Conservation (phyloP, 2,113 vertebrate genomes). For the Ibidorhyncha struthersii region DNA sequence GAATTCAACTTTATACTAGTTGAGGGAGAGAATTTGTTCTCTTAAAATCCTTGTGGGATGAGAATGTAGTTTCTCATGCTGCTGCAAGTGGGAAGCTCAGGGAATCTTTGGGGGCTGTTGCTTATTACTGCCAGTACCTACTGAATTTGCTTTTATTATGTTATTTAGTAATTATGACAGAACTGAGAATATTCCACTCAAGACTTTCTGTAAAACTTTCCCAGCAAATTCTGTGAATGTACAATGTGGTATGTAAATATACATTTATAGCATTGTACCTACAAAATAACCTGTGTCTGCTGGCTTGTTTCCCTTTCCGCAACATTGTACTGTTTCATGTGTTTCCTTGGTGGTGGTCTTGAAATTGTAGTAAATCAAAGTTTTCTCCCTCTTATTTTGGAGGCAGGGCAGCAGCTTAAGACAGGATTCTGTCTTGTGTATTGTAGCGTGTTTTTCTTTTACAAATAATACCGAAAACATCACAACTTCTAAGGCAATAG, state of each 20-base stretch:
- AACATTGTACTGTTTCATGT: not conserved
- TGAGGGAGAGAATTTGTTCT: constrained; percentile 16
- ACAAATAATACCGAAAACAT: not conserved
- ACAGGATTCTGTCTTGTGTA: not conserved
- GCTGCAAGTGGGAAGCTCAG: constrained; percentile 34
- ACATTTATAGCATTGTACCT: not conserved
- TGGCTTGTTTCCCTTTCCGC: not conserved
- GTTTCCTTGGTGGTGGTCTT: not conserved
- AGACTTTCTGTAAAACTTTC: not conserved
- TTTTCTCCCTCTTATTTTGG: not conserved
- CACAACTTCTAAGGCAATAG: not conserved
- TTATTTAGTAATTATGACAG: not conserved
- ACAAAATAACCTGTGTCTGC: not conserved
- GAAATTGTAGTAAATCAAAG: not conserved
- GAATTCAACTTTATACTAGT: constrained; percentile 21
- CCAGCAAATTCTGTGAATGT: not conserved
- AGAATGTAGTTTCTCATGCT: constrained; percentile 45
- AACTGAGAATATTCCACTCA: not conserved
- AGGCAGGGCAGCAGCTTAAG: not conserved
- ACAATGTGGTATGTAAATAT: not conserved
- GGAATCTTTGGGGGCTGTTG: constrained; percentile 29
- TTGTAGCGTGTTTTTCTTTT: not conserved
- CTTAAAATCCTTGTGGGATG: constrained; percentile 40
- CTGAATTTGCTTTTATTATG: not conserved
- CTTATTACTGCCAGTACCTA: constrained; percentile 1